phyloP scores from a whole-genome alignment of 2,888 invertebrate genomes.

The Achlya flavicornis region DNA sequence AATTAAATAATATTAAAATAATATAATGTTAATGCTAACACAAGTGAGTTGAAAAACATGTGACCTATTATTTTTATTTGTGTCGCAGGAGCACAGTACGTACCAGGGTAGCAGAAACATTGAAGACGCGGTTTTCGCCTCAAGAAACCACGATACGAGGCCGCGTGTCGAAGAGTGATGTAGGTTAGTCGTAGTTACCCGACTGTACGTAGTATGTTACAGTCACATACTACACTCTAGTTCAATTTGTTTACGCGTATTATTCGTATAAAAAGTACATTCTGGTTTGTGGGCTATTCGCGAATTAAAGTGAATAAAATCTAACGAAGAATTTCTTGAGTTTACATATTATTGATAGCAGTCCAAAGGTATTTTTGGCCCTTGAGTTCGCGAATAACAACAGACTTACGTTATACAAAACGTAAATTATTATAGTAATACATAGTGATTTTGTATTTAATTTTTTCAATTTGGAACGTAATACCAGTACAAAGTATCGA shows the following conservation, averaged over 20 bases:
- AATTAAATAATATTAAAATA: too few relatives aligned
- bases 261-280: constrained; percentile 3
- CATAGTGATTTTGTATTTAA: background rate
- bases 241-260: constrained; percentile 31
- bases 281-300: constrained; percentile 7
- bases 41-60: too few relatives aligned
- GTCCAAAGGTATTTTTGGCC: background rate
- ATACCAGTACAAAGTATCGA: constrained; percentile 13
- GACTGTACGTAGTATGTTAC: constrained; percentile 35
- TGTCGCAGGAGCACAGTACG: constrained; percentile 42
- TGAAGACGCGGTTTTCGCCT: constrained; percentile 40
- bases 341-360: too few relatives aligned
- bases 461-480: constrained; percentile 1
- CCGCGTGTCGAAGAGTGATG: constrained; percentile 45
- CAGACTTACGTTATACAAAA: background rate
- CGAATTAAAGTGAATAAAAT: background rate
- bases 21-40: too few relatives aligned
- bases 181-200: constrained; percentile 55
- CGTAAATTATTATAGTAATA: constrained; percentile 1
- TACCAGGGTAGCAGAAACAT: constrained; percentile 60
- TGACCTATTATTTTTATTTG: too few relatives aligned
- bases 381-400: constrained; percentile 1
- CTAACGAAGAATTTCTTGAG: too few relatives aligned
- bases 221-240: constrained; percentile 36
- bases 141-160: constrained; percentile 22